Percentiles rank a stretch among this genome's conserved stretches.
Evolutionary conservation across 2,888 invertebrate species (phyloP).

Genomic region (Antheraea yamamai): DNA sequence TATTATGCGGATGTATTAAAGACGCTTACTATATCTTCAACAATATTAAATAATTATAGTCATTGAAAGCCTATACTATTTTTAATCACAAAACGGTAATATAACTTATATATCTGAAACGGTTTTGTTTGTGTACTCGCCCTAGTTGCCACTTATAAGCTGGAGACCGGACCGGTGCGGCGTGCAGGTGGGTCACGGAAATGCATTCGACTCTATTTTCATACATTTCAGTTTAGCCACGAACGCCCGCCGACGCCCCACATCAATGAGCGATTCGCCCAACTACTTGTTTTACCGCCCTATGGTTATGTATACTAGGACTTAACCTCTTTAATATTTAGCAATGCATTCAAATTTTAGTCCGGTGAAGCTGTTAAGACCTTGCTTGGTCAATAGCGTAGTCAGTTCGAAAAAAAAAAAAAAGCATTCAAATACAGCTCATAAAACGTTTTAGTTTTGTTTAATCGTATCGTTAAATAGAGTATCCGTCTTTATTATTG

Average conservation of each 20-base stretch:
- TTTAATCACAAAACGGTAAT: background rate
- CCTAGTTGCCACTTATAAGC: slow-evolving; percentile 14
- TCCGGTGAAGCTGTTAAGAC: too few species aligned
- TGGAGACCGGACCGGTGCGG: background rate
- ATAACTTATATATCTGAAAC: background rate
- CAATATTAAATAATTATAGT: background rate
- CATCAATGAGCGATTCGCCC: slow-evolving; percentile 69
- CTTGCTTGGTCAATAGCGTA: too few species aligned
- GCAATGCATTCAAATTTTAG: background rate
- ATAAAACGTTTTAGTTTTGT: background rate
- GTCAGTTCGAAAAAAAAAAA: too few species aligned
- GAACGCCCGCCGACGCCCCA: slow-evolving; percentile 63
- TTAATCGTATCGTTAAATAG: background rate
- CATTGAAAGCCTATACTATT: background rate
- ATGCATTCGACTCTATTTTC: slow-evolving; percentile 59
- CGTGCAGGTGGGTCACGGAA: slow-evolving; percentile 50
- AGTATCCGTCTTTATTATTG: background rate
- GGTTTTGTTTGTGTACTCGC: slow-evolving; percentile 19
- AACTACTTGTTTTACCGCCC: slow-evolving; percentile 60
- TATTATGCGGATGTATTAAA: background rate
- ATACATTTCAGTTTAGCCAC: slow-evolving; percentile 58
- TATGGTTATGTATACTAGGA: slow-evolving; percentile 39
- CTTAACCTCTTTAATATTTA: slow-evolving; percentile 45
- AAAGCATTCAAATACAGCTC: background rate
- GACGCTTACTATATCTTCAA: background rate